These are phyloP conservation scores for Leptodactylus fuscus DNA, from an alignment of 2,113 vertebrate species.

Conservation along the genomic window DNA sequence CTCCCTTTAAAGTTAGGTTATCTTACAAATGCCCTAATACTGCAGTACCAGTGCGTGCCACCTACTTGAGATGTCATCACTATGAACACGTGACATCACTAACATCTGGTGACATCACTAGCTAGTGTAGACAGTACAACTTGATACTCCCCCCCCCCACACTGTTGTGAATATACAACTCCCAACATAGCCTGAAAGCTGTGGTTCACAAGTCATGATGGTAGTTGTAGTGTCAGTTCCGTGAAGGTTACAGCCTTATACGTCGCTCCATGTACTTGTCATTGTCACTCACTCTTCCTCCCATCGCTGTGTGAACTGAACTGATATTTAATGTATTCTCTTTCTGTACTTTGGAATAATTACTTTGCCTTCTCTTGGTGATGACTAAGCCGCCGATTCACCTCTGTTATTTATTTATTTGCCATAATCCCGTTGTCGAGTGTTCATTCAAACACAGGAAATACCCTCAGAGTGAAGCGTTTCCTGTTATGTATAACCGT, in stretches of 20 bases:
- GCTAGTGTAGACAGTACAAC: too few species aligned
- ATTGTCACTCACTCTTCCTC: background rate
- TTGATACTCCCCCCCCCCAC: too few species aligned
- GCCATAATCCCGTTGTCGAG: background rate
- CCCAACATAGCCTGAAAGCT: too few species aligned
- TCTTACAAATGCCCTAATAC: too few species aligned
- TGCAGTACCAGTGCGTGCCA: too few species aligned
- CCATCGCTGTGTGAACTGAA: background rate
- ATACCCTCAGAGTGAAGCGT: background rate
- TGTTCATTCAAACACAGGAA: constrained; percentile 29
- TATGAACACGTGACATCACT: too few species aligned
- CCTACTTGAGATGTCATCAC: too few species aligned
- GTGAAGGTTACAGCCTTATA: too few species aligned
- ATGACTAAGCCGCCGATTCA: constrained; percentile 12
- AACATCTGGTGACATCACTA: too few species aligned
- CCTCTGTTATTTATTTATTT: background rate
- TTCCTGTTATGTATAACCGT: constrained; percentile 45
- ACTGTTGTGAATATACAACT: too few species aligned
- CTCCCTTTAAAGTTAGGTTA: too few species aligned
- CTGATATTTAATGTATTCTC: background rate
- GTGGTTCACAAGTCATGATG: background rate
- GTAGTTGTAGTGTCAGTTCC: background rate
- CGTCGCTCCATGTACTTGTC: too few species aligned
- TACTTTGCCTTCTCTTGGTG: background rate
- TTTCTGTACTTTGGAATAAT: background rate